Evolutionary conservation across 2,888 invertebrate genomes (phyloP), one percentile per base, ranked within the genome.

Genomic region (Drosophila mimetica): DNA sequence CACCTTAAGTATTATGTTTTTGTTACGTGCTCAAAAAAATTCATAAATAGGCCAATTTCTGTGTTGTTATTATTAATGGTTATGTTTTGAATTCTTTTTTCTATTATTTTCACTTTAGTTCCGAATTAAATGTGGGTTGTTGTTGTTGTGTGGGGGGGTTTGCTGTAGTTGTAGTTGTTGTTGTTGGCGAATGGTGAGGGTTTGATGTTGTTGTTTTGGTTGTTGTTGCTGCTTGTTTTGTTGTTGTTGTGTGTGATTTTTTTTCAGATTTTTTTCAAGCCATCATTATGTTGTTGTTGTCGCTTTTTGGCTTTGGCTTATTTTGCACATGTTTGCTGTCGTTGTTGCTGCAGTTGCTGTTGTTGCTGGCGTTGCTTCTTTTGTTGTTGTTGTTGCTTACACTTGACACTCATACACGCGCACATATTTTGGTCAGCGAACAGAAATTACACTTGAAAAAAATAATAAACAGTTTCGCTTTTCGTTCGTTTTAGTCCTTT

Each of bases 1-100:
- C 55, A 57, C 55, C 55, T 57, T 57, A 57, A 28, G 36, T 66
- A 59, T 59, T 79, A 30, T 44, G 44, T 44, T 39, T 65, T 37
- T 66, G 66, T 74, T 84, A 84, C 80, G 80, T 80, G 80, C 80
- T 72, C 84, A 80, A 80, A 80, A 80, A 80, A 80, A 80, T 84
- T 36, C 82, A 69, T 73, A 50, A 70, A 53, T 69, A 52, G 69
- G 77, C 80, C 77, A 77, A 77, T 79, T 79, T 76, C 34, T 46
- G 41, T 32, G 25, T 37, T 50, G 39, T n/a, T 54, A 39, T 25
- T 57, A 54, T 55, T 59, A 61, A 42, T 42, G 41, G 41, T 22
- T 42, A 25, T 52, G 48, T 51, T 55, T 18, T 20, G 22, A 25
- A 7, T 25, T 22, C 22, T 22, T 28, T 41, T 28, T 48, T 34